These are phyloP conservation scores for Schizothorax lantsangensis DNA, from an alignment of 2,797 vertebrate genomes.

Conservation along the genomic window DNA sequence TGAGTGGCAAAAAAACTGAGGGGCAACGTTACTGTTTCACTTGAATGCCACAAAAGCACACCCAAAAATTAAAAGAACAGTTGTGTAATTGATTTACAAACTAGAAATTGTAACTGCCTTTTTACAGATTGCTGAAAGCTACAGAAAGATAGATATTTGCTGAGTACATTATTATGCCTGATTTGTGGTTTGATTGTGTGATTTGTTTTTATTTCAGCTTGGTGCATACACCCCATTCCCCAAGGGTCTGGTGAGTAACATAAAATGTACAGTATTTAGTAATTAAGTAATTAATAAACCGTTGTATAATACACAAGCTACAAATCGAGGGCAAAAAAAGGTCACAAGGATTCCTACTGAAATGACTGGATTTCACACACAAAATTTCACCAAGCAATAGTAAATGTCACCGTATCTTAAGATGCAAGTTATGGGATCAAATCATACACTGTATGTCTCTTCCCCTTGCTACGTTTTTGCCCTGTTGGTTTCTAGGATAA, in stretches of 20 bases:
- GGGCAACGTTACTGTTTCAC: background rate
- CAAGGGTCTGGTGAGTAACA: conserved; percentile 66
- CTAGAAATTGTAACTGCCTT: background rate
- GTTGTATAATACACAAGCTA: background rate
- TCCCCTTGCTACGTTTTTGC: background rate
- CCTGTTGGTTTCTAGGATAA: conserved; percentile 77
- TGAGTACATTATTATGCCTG: background rate
- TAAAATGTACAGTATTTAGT: background rate
- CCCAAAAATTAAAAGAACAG: background rate
- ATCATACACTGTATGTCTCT: background rate
- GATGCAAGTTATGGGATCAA: background rate
- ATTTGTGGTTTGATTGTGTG: background rate
- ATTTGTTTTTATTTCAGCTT: conserved; percentile 78
- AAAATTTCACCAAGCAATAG: background rate
- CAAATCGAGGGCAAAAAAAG: background rate
- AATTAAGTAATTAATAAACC: background rate
- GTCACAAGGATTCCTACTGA: no score
- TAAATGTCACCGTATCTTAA: background rate
- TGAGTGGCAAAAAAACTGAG: background rate
- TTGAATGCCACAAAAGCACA: background rate
- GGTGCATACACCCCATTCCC: conserved; percentile 81
- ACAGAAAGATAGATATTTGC: background rate
- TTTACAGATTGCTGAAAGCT: background rate
- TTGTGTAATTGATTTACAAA: background rate
- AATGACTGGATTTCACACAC: background rate